These are phyloP conservation scores for Pristionchus arcanus DNA, from an alignment of 2,888 invertebrate species.

Conservation along the genomic window DNA sequence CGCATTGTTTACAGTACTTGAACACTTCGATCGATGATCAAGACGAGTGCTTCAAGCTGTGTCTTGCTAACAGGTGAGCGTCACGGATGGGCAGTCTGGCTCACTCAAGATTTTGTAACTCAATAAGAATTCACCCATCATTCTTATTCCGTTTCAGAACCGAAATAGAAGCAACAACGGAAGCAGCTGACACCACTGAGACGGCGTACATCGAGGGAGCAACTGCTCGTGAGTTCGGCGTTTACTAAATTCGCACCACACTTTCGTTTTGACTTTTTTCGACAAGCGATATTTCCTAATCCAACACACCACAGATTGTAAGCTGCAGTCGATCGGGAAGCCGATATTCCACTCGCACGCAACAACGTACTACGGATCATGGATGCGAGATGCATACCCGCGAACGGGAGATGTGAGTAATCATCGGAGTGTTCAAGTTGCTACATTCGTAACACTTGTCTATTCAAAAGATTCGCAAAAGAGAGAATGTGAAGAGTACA, in stretches of 20 bases:
- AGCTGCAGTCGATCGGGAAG: conserved; percentile 80
- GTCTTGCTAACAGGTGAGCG: conserved; percentile 69
- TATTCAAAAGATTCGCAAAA: too few species aligned
- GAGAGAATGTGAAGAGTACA: too few species aligned
- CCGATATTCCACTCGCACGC: conserved; percentile 80
- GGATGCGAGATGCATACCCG: conserved; percentile 80
- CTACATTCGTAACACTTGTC: too few species aligned
- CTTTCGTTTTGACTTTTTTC: conserved; percentile 6
- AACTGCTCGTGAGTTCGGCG: conserved; percentile 73
- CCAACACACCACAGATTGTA: conserved; percentile 78
- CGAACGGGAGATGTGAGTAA: conserved; percentile 71
- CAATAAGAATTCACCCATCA: neutral
- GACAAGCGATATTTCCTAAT: conserved; percentile 16
- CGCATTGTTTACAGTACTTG: conserved; percentile 31
- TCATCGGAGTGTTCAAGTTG: too few species aligned
- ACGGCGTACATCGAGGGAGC: conserved; percentile 78
- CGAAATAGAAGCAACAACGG: conserved; percentile 60
- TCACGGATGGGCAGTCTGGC: neutral
- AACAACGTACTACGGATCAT: conserved; percentile 80
- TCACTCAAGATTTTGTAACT: too few species aligned
- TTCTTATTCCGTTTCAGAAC: conserved; percentile 26
- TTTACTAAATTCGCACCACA: conserved; percentile 1
- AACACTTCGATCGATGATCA: conserved; percentile 61
- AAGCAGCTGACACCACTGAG: conserved; percentile 72
- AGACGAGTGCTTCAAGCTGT: conserved; percentile 76